Evolutionary conservation across 2,888 invertebrate species (phyloP).

Genomic region (Seira musarum): DNA sequence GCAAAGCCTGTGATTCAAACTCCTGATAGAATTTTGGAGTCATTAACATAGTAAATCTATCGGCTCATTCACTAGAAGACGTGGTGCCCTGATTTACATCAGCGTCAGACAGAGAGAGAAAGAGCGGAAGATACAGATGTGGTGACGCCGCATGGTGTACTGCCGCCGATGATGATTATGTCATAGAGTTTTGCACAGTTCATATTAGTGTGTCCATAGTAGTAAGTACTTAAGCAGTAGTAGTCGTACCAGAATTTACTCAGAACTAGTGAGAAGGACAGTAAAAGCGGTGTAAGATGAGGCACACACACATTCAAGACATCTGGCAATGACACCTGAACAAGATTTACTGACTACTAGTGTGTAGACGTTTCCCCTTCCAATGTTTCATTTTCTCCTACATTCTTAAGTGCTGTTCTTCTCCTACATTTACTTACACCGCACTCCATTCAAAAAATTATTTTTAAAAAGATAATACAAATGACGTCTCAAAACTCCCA

Average conservation of each 20-base stretch:
- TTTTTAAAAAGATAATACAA: no score
- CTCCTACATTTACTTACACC: no score
- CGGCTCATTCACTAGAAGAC: no score
- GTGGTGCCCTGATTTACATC: no score
- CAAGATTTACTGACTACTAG: conserved; percentile 56
- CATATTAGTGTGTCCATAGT: background rate
- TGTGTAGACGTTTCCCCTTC: conserved; percentile 13
- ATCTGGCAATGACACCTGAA: conserved; percentile 60
- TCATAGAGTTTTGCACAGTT: background rate
- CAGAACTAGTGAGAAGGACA: background rate
- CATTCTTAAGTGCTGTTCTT: conserved; percentile 8
- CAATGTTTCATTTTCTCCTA: conserved; percentile 21
- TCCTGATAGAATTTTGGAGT: no score
- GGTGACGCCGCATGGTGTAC: background rate
- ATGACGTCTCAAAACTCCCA: no score
- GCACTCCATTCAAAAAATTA: no score
- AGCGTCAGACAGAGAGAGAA: no score
- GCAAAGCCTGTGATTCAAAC: no score
- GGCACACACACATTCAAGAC: conserved; percentile 21
- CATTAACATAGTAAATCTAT: no score
- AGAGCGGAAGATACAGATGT: no score
- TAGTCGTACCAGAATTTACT: background rate
- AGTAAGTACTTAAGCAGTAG: background rate
- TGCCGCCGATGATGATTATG: background rate
- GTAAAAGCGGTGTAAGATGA: background rate